Evolutionary conservation across 1,140 invertebrate genomes (phyloP), one percentile per base, ranked within the genome.

Genomic region (Eriocheir sinensis): DNA sequence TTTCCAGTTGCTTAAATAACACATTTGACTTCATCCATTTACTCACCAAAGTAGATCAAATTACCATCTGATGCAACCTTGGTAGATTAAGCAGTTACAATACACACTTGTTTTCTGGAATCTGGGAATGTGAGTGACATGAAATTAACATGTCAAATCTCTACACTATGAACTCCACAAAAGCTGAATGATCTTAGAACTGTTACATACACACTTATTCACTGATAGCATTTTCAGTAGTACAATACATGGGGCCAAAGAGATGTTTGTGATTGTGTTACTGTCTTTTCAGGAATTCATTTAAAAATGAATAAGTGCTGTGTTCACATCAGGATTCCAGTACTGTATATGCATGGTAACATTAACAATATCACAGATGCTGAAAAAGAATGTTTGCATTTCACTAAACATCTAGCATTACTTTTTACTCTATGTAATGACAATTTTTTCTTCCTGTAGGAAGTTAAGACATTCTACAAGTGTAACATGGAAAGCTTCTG

Each of bases 61-160:
- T n/a, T n/a, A n/a, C n/a, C n/a, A n/a, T n/a, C n/a, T n/a, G n/a
- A n/a, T n/a, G n/a, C n/a, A n/a, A n/a, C n/a, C n/a, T n/a, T n/a
- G n/a, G n/a, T n/a, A n/a, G n/a, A n/a, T n/a, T n/a, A n/a, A n/a
- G n/a, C n/a, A n/a, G n/a, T n/a, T n/a, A n/a, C n/a, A 72, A 72
- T 21, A 72, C 27, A n/a, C n/a, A 21, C 12, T 9, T 72, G n/a
- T n/a, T 72, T 8, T 12, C 48, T 72, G 6, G n/a, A 60, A 72
- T n/a, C n/a, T n/a, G 27, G 27, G 60, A 72, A 6, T 53, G 48
- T 53, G 48, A 72, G 60, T 72, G 4, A n/a, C 60, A 72, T 17
- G 60, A 72, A 21, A n/a, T 72, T 72, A 72, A 72, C 60, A 72
- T 72, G 60, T n/a, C 60, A 72, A 72, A n/a, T 72, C 60, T 72